Percentiles rank a stretch among this genome's conserved stretches.
Evolutionary conservation across 2,797 vertebrate species (phyloP).

Genomic region (Octomys mimax): DNA sequence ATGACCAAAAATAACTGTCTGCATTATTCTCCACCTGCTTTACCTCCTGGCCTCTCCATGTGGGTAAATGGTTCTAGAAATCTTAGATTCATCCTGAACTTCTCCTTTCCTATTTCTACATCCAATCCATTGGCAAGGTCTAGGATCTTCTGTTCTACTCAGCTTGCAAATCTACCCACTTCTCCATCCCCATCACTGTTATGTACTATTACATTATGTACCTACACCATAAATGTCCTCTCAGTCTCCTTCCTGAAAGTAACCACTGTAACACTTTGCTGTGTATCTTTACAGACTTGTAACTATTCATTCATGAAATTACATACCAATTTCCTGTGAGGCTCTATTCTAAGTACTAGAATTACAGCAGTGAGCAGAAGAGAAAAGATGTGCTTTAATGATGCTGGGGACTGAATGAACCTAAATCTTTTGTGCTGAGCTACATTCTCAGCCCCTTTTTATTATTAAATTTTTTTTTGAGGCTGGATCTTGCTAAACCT

Average conservation of each 20-base stretch:
- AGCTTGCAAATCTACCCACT: not conserved
- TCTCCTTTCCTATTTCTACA: not conserved
- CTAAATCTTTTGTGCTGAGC: not conserved
- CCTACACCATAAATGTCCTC: not conserved
- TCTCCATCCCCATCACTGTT: not conserved
- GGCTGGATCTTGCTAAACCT: not conserved
- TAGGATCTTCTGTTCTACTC: not conserved
- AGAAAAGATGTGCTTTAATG: conserved; percentile 34
- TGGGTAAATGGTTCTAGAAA: conserved; percentile 19
- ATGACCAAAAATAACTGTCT: not conserved
- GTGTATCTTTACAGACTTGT: not conserved
- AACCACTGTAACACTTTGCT: not conserved
- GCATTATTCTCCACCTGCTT: not conserved
- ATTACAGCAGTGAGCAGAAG: conserved; percentile 17
- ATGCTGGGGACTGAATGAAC: not conserved
- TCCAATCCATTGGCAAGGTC: not conserved
- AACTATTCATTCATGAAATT: not conserved
- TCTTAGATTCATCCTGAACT: not conserved
- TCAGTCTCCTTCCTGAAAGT: not conserved
- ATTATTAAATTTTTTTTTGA: not conserved
- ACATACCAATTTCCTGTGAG: not conserved
- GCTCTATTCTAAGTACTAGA: not conserved
- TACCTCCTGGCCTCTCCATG: not conserved
- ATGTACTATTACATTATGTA: not conserved
- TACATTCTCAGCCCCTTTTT: not conserved